Evolutionary conservation across 2,888 invertebrate species (phyloP), one percentile per base, ranked within the genome.

Genomic region (Lochmaea capreae): DNA sequence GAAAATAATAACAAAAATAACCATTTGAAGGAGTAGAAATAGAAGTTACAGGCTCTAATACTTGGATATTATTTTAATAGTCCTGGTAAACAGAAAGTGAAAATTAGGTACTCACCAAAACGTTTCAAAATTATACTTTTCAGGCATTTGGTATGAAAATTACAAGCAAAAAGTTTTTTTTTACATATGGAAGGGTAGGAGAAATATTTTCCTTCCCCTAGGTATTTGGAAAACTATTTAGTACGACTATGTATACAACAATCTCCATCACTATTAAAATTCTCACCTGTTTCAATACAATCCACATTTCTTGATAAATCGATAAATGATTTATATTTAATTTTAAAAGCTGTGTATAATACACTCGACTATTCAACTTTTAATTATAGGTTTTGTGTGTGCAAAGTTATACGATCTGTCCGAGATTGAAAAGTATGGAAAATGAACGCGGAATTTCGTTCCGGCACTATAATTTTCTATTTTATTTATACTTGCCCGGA

Each of bases 301-400:
- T 61, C 61, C 16, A 39, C 61, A 33, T 61, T 61, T 61, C 61
- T 6, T 18, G 61, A 61, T 39, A 61, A 61, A 61, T 61, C 61
- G 39, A 61, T 39, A 16, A 59, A 61, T 33, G 61, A 61, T 61
- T 61, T 61, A 33, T 61, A 39, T 61, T 33, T 8, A 9, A 61
- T 61, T 61, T 61, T 4, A 33, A 46, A 39, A 39, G 58, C 26
- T 58, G 58, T 58, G 14, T 14, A 58, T 46, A 52, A 52, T 52
- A 9, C 16, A 54, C 54, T 61, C 61, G 16, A 39, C 61, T 61
- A 33, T 33, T 59, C 8, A 11, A 61, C 39, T 61, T 16, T 39
- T 61, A 61, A 61, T 61, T 61, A 33, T 16, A n/a, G 33, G 61
- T 61, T 18, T 22, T 18, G 57, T 61, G 18, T 54, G n/a, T 58